Evolutionary conservation across 1,140 invertebrate species (phyloP).

Genomic region (Agraylea sexmaculata): DNA sequence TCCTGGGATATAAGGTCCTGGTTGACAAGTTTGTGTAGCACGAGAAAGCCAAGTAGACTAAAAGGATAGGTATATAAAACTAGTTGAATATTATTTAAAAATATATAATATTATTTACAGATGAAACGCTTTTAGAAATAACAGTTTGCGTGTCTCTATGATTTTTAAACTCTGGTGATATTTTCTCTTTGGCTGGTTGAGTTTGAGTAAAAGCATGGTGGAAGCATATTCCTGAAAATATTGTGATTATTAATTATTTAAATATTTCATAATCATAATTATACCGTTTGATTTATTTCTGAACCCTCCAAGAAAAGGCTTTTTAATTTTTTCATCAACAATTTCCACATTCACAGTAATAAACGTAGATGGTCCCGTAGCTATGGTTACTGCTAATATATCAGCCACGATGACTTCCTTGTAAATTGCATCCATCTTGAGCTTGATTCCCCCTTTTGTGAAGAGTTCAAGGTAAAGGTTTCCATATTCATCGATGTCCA

Average conservation of each 20-base stretch:
- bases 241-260: neutral
- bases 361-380: slow-evolving; percentile 29
- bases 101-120: neutral
- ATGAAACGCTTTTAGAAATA: slow-evolving; percentile 23
- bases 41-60: slow-evolving; percentile 21
- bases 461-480: slow-evolving; percentile 35
- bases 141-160: slow-evolving; percentile 48
- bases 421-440: slow-evolving; percentile 35
- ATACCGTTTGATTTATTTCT: slow-evolving; percentile 40
- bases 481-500: slow-evolving; percentile 38
- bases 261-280: neutral
- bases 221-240: slow-evolving; percentile 33
- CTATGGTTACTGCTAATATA: slow-evolving; percentile 40
- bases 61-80: neutral
- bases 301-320: slow-evolving; percentile 53
- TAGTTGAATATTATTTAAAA: neutral
- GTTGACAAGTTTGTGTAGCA: slow-evolving; percentile 42
- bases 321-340: slow-evolving; percentile 41
- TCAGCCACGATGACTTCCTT: slow-evolving; percentile 36
- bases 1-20: slow-evolving; percentile 43
- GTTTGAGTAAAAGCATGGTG: slow-evolving; percentile 54
- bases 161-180: slow-evolving; percentile 37
- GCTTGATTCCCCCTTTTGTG: slow-evolving; percentile 30
- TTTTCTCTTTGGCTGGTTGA: slow-evolving; percentile 39
- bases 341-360: slow-evolving; percentile 47